Evolutionary conservation across 2,113 vertebrate genomes (phyloP).

Genomic region (Turdus rufiventris): DNA sequence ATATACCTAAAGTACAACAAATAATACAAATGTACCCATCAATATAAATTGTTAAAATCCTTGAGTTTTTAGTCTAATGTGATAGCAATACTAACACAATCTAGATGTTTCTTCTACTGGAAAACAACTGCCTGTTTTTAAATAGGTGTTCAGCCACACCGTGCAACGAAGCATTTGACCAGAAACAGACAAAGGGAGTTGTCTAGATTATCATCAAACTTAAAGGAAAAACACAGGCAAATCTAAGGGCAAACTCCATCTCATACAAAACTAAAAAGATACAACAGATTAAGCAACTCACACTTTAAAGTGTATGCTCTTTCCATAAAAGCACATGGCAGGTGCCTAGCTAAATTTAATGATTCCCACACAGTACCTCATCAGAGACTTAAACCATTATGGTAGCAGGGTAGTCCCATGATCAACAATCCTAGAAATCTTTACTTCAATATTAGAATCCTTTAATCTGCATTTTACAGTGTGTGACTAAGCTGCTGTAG

Average conservation of each 20-base stretch:
- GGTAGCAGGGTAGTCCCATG: not conserved
- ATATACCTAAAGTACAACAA: constrained; percentile 75
- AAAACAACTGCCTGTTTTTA: not conserved
- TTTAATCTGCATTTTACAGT: not conserved
- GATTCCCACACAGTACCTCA: not conserved
- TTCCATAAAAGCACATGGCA: not conserved
- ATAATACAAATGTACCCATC: not conserved
- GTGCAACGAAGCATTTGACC: not conserved
- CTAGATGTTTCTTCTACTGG: not conserved
- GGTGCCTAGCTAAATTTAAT: not conserved
- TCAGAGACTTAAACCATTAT: not conserved
- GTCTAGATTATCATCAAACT: not conserved
- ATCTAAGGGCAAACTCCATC: not conserved
- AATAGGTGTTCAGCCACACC: not conserved
- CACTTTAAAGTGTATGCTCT: not conserved
- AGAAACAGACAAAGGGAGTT: not conserved
- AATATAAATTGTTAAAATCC: not conserved
- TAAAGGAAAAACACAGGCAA: not conserved
- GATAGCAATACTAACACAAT: not conserved
- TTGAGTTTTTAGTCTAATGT: not conserved
- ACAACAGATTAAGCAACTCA: not conserved
- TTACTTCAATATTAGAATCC: not conserved
- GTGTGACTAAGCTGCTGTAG: not conserved
- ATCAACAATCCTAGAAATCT: not conserved
- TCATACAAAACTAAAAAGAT: not conserved